These are phyloP conservation scores for Gephyroberyx darwinii DNA, from an alignment of 2,797 vertebrate genomes.

Conservation along the genomic window DNA sequence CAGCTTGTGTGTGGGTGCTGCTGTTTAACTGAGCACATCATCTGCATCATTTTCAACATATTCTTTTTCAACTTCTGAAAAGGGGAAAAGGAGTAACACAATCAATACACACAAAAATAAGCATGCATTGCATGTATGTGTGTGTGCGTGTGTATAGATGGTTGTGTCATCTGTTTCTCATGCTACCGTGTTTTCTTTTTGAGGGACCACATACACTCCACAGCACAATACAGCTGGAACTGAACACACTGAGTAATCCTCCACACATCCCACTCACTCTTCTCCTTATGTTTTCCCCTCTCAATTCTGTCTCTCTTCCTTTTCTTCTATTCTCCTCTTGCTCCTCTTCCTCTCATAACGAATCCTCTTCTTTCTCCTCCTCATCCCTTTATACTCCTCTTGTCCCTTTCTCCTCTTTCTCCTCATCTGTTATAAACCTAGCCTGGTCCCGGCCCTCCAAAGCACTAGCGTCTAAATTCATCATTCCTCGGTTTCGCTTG, in stretches of 20 bases:
- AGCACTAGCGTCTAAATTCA: no score
- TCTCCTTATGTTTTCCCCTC: conserved; percentile 34
- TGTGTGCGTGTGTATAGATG: neutral
- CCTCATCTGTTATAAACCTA: conserved; percentile 30
- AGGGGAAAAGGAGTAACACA: conserved; percentile 18
- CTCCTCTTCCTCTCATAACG: conserved; percentile 22
- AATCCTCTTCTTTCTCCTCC: conserved; percentile 15
- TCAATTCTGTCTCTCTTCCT: conserved; percentile 16
- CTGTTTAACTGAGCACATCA: conserved; percentile 23
- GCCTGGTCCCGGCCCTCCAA: no score
- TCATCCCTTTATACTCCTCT: neutral
- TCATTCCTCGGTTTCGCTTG: no score
- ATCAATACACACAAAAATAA: conserved; percentile 48
- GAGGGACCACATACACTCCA: conserved; percentile 54
- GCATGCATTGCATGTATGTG: conserved; percentile 24
- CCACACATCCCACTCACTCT: conserved; percentile 59
- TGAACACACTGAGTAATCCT: conserved; percentile 58
- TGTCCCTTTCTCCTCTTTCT: conserved; percentile 13
- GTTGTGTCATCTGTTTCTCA: conserved; percentile 67
- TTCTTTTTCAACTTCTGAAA: conserved; percentile 18
- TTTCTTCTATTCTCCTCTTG: conserved; percentile 14
- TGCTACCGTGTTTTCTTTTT: conserved; percentile 50
- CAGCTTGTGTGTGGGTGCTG: neutral
- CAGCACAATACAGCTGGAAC: conserved; percentile 55
- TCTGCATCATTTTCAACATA: neutral